Percentiles rank a stretch among this genome's conserved stretches.
These are phyloP conservation scores for Synanthedon myopaeformis DNA, from an alignment of 2,888 invertebrate genomes.

Conservation along the genomic window DNA sequence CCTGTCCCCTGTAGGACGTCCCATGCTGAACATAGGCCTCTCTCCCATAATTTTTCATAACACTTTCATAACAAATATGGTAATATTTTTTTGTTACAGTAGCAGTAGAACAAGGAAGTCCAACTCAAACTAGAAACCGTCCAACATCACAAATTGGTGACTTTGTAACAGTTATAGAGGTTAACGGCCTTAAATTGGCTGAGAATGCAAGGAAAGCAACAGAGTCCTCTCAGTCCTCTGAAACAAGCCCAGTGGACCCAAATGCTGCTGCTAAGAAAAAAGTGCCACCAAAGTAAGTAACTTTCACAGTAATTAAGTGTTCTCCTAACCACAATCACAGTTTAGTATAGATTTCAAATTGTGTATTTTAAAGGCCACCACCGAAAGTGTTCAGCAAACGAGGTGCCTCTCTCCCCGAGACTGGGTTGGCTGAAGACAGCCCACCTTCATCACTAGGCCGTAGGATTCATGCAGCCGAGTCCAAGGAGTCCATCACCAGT, in stretches of 20 bases:
- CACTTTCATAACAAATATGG: constrained; percentile 1
- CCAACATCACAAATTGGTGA: constrained; percentile 69
- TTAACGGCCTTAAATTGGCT: constrained; percentile 79
- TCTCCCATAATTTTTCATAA: not conserved
- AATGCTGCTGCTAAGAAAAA: constrained; percentile 71
- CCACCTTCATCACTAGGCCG: constrained; percentile 60
- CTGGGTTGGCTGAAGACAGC: constrained; percentile 63
- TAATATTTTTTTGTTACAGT: constrained; percentile 16
- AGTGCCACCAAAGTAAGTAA: constrained; percentile 73
- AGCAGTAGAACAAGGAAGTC: constrained; percentile 53
- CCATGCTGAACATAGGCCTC: no score
- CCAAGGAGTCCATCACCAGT: constrained; percentile 60
- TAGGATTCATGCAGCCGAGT: constrained; percentile 53
- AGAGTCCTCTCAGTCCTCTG: constrained; percentile 52
- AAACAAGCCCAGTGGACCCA: constrained; percentile 69
- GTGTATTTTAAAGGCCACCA: constrained; percentile 58
- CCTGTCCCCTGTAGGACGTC: not conserved
- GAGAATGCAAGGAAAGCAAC: constrained; percentile 53
- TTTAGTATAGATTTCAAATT: not conserved
- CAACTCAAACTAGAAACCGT: constrained; percentile 57
- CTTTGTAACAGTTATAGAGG: constrained; percentile 91
- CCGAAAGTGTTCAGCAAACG: constrained; percentile 73
- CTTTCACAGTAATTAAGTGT: no score
- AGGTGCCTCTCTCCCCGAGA: constrained; percentile 68
- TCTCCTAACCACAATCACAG: no score